Evolutionary conservation across 2,888 invertebrate genomes (phyloP), one percentile per base, ranked within the genome.

Genomic region (Dysmachus trigonus): DNA sequence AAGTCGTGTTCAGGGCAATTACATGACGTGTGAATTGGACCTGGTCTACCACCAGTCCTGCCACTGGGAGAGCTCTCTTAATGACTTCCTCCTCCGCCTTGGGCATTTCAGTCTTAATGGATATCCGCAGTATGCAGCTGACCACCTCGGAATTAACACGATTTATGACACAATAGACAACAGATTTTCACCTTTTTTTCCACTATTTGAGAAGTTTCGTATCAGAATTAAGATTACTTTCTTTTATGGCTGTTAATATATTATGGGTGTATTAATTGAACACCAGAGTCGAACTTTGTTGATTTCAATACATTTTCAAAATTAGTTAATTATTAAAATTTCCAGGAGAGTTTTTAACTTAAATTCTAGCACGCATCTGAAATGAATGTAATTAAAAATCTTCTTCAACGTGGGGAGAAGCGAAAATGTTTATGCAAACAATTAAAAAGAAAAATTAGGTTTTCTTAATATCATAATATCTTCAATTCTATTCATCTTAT

Each of bases 1-100:
- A 76, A 76, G 33, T 38, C 76, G 38, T 76, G 33, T 35, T 33
- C 76, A 35, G 33, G 35, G 41, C 41, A 35, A 76, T 76, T 76
- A 76, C 76, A 1, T 38, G 18, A 35, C 22, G 76, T 38, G 76
- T 76, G 76, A 76, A 76, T n/a, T 76, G 76, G 22, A 76, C 76
- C 18, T 62, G 62, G 62, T 62, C 62, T 62, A 62, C 62, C 41
- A 33, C 33, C 38, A 22, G 62, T 27, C 10, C 27, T 76, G 13
- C 38, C 8, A 33, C 18, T 76, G 3, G 76, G 13, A 8, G 0
- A 41, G 27, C 38, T 22, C 15, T 38, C 15, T 35, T 76, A 73
- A 76, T 38, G 76, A 76, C 76, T 76, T 76, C 38, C 35, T 22
- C 22, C 76, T 76, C 18, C 22, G 22, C 74, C 7, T 2, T 4